phyloP scores from a whole-genome alignment of 2,888 invertebrate species.

The Liposcelis brunnea region DNA sequence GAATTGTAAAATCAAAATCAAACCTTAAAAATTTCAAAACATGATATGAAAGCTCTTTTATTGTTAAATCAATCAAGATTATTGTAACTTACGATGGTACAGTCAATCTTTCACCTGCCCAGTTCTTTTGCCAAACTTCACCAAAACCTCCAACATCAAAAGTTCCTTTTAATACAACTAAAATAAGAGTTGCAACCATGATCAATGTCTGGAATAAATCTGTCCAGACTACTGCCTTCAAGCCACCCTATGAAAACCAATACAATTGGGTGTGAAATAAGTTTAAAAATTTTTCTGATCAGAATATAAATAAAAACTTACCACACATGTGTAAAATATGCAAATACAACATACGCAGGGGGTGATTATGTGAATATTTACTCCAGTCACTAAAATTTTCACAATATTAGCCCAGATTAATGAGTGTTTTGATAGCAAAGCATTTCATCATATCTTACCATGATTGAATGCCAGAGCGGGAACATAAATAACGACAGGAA shows the following conservation, averaged over 20 bases:
- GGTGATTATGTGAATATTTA: slow-evolving; percentile 29
- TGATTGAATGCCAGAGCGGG: slow-evolving; percentile 65
- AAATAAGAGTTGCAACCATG: slow-evolving; percentile 19
- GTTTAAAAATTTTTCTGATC: background rate
- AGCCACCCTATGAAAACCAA: slow-evolving; percentile 16
- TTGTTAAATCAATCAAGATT: background rate
- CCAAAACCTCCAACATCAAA: slow-evolving; percentile 17
- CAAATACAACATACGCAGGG: slow-evolving; percentile 29
- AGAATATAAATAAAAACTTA: slow-evolving; percentile 20
- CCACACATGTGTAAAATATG: slow-evolving; percentile 31
- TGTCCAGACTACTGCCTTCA: slow-evolving; percentile 22
- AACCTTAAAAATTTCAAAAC: no score
- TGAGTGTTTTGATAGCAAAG: no score
- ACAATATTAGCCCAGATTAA: background rate
- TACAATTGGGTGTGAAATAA: background rate
- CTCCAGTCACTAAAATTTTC: slow-evolving; percentile 26
- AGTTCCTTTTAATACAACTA: slow-evolving; percentile 18
- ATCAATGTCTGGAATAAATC: slow-evolving; percentile 20
- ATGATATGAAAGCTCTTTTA: background rate
- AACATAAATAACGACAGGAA: slow-evolving; percentile 61
- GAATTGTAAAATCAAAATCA: slow-evolving; percentile 23
- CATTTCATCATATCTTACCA: slow-evolving; percentile 31
- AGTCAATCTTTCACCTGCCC: slow-evolving; percentile 16
- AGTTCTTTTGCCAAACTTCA: slow-evolving; percentile 15
- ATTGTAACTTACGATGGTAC: slow-evolving; percentile 16